phyloP scores from a whole-genome alignment of 2,113 vertebrate genomes.

The Seriola quinqueradiata region DNA sequence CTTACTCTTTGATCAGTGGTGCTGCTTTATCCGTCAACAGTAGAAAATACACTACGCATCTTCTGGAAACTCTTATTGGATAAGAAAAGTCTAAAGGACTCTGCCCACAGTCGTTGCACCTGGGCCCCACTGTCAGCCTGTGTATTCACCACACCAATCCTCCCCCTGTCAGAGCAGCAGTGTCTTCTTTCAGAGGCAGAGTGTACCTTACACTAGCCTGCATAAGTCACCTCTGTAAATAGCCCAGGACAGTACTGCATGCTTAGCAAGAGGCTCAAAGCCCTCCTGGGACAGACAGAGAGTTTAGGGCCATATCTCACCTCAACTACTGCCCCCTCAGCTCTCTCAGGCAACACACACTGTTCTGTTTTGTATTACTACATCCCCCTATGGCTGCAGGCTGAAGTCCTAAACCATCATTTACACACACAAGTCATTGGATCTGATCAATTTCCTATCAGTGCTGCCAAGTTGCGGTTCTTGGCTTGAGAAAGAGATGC shows the following conservation, averaged over 20 bases:
- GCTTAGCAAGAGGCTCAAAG: constrained; percentile 64
- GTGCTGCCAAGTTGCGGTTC: constrained; percentile 45
- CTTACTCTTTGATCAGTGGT: not conserved
- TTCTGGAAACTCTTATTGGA: not conserved
- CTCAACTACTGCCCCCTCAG: constrained; percentile 15
- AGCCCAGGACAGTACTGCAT: constrained; percentile 62
- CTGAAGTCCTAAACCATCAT: constrained; percentile 55
- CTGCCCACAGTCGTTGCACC: constrained; percentile 30
- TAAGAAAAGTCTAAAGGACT: not conserved
- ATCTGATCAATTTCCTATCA: constrained; percentile 60
- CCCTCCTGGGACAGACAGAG: constrained; percentile 40
- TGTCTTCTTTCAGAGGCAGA: constrained; percentile 78
- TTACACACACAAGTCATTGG: constrained; percentile 56
- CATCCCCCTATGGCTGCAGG: constrained; percentile 15
- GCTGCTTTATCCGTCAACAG: not conserved
- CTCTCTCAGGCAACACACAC: constrained; percentile 25
- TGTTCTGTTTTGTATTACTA: constrained; percentile 6
- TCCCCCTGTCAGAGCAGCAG: constrained; percentile 56
- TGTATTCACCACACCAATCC: constrained; percentile 47
- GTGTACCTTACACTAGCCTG: constrained; percentile 57
- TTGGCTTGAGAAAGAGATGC: constrained; percentile 40
- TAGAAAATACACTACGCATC: not conserved
- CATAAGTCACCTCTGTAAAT: constrained; percentile 79
- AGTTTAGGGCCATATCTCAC: constrained; percentile 47
- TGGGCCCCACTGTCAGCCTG: constrained; percentile 37